Evolutionary conservation across 1,140 invertebrate genomes (phyloP), one percentile per base, ranked within the genome.

Genomic region (Penaeus vannamei): DNA sequence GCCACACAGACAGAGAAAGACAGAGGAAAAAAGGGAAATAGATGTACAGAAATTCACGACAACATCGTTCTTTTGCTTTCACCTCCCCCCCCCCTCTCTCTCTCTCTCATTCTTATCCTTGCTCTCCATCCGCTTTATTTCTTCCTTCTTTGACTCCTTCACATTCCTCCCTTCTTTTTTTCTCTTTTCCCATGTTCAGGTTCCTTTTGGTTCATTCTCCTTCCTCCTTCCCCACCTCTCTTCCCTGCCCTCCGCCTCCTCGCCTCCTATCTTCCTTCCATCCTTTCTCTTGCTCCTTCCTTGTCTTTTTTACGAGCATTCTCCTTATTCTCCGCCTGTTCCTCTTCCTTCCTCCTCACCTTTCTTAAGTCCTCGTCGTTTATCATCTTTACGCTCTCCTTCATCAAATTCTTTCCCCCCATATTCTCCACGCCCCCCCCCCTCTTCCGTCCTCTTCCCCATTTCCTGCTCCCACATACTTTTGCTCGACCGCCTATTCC

Each of bases 261-360:
- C 79, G 26, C 36, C 53, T n/a, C n/a, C 29, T 82, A n/a, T 60
- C 53, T 42, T 26, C 60, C 36, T 53, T 26, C 14, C 10, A 22
- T n/a, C 26, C 26, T 60, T 59, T 23, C 80, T 60, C 80, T 53
- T 59, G 46, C 80, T 82, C 80, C 60, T 59, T 53, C 80, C 60
- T 46, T 82, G 36, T 82, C 80, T 82, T 53, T 82, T 53, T 82
- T 53, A 53, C 80, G 36, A 5, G 36, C 36, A 7, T 42, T 42
- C 36, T 7, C 60, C 80, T 82, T 59, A n/a, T 59, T 82, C 80
- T 82, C 46, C n/a, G 22, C 60, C 80, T 82, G 22, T n/a, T 29
- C 60, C 42, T 82, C 46, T 46, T 26, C 60, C 80, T 82, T 29
- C 14, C 46, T 82, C 80, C 2, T 23, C 32, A 42, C 53, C n/a